Evolutionary conservation across 2,797 vertebrate species (phyloP), one percentile per base, ranked within the genome.

Genomic region (Xerus rutilus): DNA sequence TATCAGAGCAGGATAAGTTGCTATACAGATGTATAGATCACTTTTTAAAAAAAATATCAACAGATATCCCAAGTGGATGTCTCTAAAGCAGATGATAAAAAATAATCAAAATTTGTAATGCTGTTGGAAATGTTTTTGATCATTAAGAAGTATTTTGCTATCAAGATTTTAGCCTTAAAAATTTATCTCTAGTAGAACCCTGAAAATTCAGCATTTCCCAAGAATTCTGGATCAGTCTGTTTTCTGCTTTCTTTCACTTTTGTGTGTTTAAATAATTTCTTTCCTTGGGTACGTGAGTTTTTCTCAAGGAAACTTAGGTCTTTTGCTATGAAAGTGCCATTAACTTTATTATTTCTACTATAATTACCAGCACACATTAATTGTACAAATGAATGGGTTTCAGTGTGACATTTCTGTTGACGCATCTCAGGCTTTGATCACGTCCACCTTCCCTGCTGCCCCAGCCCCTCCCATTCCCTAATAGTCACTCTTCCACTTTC

Each of bases 231-330:
- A 76, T 72, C 3, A 76, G 32, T 35, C 15, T 18, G n/a, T 64
- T 88, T 89, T 89, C 17, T 79, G 3, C 49, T 54, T 78, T 87
- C 30, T 95, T 95, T 89, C 35, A 76, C 84, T 94, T 93, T 81
- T 57, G 14, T 79, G 5, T 59, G 7, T 35, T 96, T 89, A 73
- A 86, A 87, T 87, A 15, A 83, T 84, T 72, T 89, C 57, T 87
- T 67, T 94, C 20, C 17, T 32, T 64, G 49, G 20, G 15, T 88
- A 57, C 7, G 20, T 72, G 52, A 79, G 52, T 93, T 86, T 74
- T 94, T 91, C 49, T 45, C 13, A 83, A 93, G 57, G 43, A 91
- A 76, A 77, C 1, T 89, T 86, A 54, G 93, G 15, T n/a, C 17
- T 67, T 67, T 67, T n/a, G 14, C 13, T n/a, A n/a, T 18, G 18